Evolutionary conservation across 2,888 invertebrate species (phyloP).

Genomic region (Tinea semifulvella): DNA sequence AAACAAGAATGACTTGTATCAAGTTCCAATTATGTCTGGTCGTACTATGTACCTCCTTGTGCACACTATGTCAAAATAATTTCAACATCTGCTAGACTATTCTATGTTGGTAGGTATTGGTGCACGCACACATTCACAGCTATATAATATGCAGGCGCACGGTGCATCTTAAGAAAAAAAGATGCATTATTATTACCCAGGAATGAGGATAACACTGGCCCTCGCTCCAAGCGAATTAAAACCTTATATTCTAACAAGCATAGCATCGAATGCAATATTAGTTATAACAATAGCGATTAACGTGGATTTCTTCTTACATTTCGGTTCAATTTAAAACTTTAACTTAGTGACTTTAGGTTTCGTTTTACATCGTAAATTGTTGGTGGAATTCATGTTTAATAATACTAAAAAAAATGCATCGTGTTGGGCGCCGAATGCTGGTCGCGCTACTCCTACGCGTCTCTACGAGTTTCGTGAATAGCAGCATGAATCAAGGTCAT

Average conservation of each 20-base stretch:
- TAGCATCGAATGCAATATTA: background rate
- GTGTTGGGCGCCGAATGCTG: constrained; percentile 59
- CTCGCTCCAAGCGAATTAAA: constrained; percentile 23
- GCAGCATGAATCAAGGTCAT: constrained; percentile 5
- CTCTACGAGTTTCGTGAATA: constrained; percentile 36
- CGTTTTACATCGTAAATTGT: background rate
- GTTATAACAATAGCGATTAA: constrained; percentile 30
- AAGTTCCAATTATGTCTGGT: constrained; percentile 32
- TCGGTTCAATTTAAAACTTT: background rate
- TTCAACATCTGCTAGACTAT: constrained; percentile 55
- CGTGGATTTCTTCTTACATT: constrained; percentile 47
- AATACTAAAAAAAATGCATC: constrained; percentile 55
- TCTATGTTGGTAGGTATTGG: constrained; percentile 16
- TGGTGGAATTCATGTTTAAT: constrained; percentile 51
- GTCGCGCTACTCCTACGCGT: constrained; percentile 42
- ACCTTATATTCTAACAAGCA: constrained; percentile 20
- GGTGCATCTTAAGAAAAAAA: constrained; percentile 59
- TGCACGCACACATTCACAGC: constrained; percentile 26
- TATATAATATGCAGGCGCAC: constrained; percentile 15
- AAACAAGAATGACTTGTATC: too few species aligned
- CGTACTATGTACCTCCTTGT: constrained; percentile 30
- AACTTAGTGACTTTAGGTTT: background rate
- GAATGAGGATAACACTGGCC: constrained; percentile 38
- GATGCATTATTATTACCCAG: constrained; percentile 62
- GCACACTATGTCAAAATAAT: constrained; percentile 54